Base-by-base conservation (phyloP, 2,113 vertebrate species). In the Microcebus jonahi region DNA sequence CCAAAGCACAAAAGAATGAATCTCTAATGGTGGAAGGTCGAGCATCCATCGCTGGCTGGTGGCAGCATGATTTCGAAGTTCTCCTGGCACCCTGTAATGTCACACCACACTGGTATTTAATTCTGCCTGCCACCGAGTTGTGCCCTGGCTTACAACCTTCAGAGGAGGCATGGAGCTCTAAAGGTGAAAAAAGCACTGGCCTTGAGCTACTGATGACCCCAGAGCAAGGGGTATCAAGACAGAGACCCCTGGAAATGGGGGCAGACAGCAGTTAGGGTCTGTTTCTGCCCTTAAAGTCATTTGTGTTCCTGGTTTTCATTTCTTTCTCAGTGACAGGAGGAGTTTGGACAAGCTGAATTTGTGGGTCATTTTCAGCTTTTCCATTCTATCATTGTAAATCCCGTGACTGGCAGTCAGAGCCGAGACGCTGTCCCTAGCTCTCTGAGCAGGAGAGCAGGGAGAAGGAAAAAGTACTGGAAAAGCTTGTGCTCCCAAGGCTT, bases 21-120 rank as follows among this genome's bases (percentile, higher is more conserved):
- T 97, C 93, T 96, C 96, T 97, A 97, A 96, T 97, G 96, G 96
- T 97, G 92, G 88, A 96, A 90, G 14, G 53, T 95, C 94, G 96
- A 95, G 94, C 95, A 94, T 88, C 92, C 75, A 36, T 68, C 57
- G 45, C 23, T 48, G 39, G 80, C 57, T 73, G 50, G 8, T 57
- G 15, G 7, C 4, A 55, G 25, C 34, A 8, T 14, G 55, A 65
- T 21, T 76, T 81, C 34, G n/a, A 25, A 1, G 31, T 50, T 36
- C 25, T 36, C 39, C 48, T 42, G 4, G 13, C 0, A 31, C 23
- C 36, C 68, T 71, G 63, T 79, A 48, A 96, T 89, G 36, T 48
- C 42, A 82, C 17, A 2, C 63, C 84, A 70, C 8, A 39, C 50
- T 50, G 21, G 31, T n/a, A 13, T 27, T 83, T 63, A 36, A n/a